These are phyloP conservation scores for Tetranychus piercei DNA, from an alignment of 2,888 invertebrate species.

Conservation along the genomic window DNA sequence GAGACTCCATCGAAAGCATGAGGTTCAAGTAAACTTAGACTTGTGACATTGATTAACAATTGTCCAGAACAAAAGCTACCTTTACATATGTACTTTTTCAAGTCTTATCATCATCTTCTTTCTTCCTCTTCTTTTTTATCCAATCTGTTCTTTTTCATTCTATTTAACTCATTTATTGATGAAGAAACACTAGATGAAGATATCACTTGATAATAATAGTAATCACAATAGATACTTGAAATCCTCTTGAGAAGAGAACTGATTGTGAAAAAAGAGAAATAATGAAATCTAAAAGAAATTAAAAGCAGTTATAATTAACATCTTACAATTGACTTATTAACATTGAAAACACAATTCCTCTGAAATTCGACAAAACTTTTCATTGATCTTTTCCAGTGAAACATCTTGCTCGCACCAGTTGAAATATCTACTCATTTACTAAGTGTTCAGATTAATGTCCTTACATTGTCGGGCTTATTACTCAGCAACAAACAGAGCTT, in stretches of 20 bases:
- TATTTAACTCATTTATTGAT: no score
- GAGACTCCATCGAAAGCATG: no score
- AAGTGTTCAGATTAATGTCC: no score
- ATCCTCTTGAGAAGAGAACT: not conserved
- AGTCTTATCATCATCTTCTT: not conserved
- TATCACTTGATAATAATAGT: not conserved
- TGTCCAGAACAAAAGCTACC: not conserved
- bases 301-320: not conserved
- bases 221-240: not conserved
- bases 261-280: not conserved
- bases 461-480: no score
- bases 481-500: no score
- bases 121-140: not conserved
- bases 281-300: not conserved
- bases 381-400: no score
- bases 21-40: no score
- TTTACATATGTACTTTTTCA: not conserved
- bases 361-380: no score
- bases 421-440: no score
- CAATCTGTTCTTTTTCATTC: not conserved
- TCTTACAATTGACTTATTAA: not conserved
- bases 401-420: no score
- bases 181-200: not conserved
- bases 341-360: no score
- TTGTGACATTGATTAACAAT: not conserved